Evolutionary conservation across 30 jellyfish, hydroid and myxozoan genomes (phyloP).

Genomic region (Rhopilema esculentum): DNA sequence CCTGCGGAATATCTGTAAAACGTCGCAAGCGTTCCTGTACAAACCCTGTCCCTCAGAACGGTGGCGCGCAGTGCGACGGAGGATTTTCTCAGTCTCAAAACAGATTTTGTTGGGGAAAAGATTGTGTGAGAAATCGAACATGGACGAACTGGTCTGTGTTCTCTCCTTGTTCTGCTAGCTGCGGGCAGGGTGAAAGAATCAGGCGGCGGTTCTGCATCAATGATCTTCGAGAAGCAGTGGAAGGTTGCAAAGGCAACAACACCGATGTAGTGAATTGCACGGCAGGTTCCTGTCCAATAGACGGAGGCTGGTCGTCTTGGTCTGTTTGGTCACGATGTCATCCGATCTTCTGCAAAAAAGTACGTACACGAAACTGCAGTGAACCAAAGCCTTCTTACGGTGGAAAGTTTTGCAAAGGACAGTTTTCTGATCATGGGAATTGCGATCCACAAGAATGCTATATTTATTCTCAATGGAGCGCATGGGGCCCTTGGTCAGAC

Average conservation of each 20-base stretch:
- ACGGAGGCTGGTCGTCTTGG: slow-evolving; percentile 96
- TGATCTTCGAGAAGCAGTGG: slow-evolving; percentile 57
- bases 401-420: slow-evolving; percentile 84
- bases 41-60: slow-evolving; percentile 80
- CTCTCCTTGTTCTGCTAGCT: slow-evolving; percentile 77
- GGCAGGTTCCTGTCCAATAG: slow-evolving; percentile 56
- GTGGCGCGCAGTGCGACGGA: slow-evolving; percentile 86
- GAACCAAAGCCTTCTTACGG: slow-evolving; percentile 72
- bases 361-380: slow-evolving; percentile 77
- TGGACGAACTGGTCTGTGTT: slow-evolving; percentile 94
- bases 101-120: slow-evolving; percentile 65
- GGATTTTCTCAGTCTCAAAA: slow-evolving; percentile 76
- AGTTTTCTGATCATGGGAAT: slow-evolving; percentile 12
- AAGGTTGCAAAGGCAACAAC: slow-evolving; percentile 77
- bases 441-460: slow-evolving; percentile 77
- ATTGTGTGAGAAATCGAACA: slow-evolving; percentile 66
- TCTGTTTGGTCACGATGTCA: slow-evolving; percentile 88
- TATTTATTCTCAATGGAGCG: slow-evolving; percentile 81
- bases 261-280: slow-evolving; percentile 60
- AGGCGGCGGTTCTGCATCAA: slow-evolving; percentile 83
- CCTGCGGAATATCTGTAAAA: slow-evolving; percentile 90
- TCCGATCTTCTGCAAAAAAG: slow-evolving; percentile 74
- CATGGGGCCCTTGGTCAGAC: slow-evolving; percentile 93
- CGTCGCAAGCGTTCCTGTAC: slow-evolving; percentile 92
- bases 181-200: slow-evolving; percentile 74